A percentile compares a stretch with the other conserved stretches of the same genome.
Evolutionary conservation across 2,888 invertebrate species (phyloP).

Genomic region (Hesperia comma): DNA sequence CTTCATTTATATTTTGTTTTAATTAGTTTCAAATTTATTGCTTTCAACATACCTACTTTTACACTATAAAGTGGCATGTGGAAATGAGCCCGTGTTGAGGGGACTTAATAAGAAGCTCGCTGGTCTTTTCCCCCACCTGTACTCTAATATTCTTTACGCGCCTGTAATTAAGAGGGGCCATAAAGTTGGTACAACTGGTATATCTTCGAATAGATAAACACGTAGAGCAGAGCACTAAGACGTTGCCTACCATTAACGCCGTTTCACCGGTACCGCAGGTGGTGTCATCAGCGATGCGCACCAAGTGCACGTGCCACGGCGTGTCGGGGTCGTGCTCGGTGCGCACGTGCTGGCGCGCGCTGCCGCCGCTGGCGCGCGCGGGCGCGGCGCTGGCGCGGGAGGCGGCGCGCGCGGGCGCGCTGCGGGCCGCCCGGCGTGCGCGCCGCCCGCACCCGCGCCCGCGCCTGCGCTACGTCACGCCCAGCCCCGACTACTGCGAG

Average conservation of each 20-base stretch:
- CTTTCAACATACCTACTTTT: too few relatives aligned
- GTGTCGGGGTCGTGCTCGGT: slow-evolving; percentile 93
- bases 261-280: slow-evolving; percentile 71
- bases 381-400: slow-evolving; percentile 79
- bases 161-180: too few relatives aligned
- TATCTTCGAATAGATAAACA: too few relatives aligned
- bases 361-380: slow-evolving; percentile 86
- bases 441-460: slow-evolving; percentile 74
- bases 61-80: too few relatives aligned
- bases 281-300: slow-evolving; percentile 79
- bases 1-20: too few relatives aligned
- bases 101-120: too few relatives aligned
- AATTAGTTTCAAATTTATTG: too few relatives aligned
- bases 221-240: too few relatives aligned
- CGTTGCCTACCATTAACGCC: not conserved
- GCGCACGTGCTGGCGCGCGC: slow-evolving; percentile 91
- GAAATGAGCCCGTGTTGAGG: too few relatives aligned
- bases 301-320: slow-evolving; percentile 92
- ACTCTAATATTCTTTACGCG: too few relatives aligned
- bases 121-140: too few relatives aligned
- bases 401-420: slow-evolving; percentile 70
- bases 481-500: slow-evolving; percentile 93
- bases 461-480: slow-evolving; percentile 89
- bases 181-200: too few relatives aligned
- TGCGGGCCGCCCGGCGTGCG: slow-evolving; percentile 67